Conservation (phyloP, 2,888 invertebrate species). For the Machimus rusticus region DNA sequence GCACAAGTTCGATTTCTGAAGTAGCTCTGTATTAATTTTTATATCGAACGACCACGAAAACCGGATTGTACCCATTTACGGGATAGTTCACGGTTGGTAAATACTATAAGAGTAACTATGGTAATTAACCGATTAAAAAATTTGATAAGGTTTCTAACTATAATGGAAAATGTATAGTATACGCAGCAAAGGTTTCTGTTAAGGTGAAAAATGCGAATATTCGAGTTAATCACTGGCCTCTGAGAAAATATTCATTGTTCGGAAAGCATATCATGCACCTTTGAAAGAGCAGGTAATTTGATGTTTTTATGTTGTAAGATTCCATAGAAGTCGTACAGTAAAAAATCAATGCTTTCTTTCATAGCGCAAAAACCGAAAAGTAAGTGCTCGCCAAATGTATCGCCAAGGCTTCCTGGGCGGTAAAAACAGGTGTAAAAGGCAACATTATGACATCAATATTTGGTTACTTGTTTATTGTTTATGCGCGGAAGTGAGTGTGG, state of each 20-base stretch:
- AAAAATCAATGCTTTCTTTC: background rate
- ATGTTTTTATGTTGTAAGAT: background rate
- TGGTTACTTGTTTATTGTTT: constrained; percentile 18
- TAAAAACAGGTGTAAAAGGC: constrained; percentile 1
- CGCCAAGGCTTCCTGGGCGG: background rate
- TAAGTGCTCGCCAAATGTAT: background rate
- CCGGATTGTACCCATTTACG: no score
- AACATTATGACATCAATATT: background rate
- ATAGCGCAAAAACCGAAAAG: background rate
- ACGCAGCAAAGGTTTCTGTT: background rate
- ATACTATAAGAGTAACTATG: background rate
- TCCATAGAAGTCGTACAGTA: background rate
- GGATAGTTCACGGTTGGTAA: background rate
- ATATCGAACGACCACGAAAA: no score
- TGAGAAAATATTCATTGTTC: background rate
- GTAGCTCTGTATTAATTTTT: no score
- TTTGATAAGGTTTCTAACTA: background rate
- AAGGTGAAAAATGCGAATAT: background rate
- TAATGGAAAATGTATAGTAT: background rate
- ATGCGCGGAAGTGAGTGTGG: background rate
- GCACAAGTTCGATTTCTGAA: no score
- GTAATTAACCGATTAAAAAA: background rate
- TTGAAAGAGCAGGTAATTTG: background rate
- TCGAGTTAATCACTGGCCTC: background rate
- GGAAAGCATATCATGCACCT: background rate